A percentile compares a stretch with the other conserved stretches of the same genome.
phyloP scores from a whole-genome alignment of 1,140 invertebrate genomes.

The Pogonus chalceus region DNA sequence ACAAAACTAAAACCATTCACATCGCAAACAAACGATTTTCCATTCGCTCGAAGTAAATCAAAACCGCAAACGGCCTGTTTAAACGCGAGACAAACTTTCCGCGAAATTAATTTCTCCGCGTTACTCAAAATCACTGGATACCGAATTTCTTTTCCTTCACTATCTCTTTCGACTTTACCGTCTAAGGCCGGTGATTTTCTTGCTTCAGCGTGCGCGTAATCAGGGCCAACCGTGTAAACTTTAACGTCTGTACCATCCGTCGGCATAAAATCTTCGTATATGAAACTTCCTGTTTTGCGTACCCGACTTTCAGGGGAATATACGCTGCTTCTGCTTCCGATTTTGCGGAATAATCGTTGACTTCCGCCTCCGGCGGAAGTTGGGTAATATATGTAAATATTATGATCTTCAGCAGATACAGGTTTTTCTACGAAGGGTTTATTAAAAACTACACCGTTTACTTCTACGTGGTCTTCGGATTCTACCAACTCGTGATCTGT shows the following conservation, averaged over 20 bases:
- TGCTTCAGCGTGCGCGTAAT: constrained; percentile 98
- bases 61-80: constrained; percentile 99
- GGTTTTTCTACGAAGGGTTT: constrained; percentile 99
- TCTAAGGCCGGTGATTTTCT: constrained; percentile 95
- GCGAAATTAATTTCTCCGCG: constrained; percentile 96
- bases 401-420: constrained; percentile 97
- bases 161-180: constrained; percentile 97
- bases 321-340: constrained; percentile 95
- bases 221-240: constrained; percentile 90
- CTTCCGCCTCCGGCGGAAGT: constrained; percentile 95
- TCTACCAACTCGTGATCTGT: constrained; percentile 88
- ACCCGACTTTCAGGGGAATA: constrained; percentile 95
- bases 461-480: constrained; percentile 97
- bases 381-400: constrained; percentile 99
- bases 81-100: constrained; percentile 95
- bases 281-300: constrained; percentile 93
- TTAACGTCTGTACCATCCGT: constrained; percentile 94
- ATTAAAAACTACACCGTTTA: constrained; percentile 93
- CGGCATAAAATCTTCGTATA: constrained; percentile 99
- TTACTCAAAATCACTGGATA: constrained; percentile 98
- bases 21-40: constrained; percentile 98
- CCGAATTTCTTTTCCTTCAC: constrained; percentile 96
- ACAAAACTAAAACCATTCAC: constrained; percentile 99
- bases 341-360: constrained; percentile 94
- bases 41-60: constrained; percentile 94